Evolutionary conservation across 2,888 invertebrate genomes (phyloP).

Genomic region (Eupelmus urozonus): DNA sequence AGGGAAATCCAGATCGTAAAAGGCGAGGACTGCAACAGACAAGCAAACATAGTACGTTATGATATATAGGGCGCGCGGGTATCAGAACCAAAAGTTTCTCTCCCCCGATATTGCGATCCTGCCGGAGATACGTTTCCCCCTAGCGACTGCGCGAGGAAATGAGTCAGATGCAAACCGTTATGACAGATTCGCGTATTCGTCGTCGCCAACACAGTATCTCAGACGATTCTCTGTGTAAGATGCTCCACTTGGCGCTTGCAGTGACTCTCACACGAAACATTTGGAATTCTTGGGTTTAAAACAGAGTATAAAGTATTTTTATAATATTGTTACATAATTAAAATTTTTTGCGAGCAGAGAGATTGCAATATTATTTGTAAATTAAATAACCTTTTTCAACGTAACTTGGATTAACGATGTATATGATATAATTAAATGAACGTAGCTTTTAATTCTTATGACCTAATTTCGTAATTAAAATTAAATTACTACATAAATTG

Average conservation of each 20-base stretch:
- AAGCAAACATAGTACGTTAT: constrained; percentile 11
- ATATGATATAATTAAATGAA: too few species aligned
- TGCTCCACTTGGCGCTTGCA: constrained; percentile 27
- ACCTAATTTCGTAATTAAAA: too few species aligned
- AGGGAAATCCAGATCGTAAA: constrained; percentile 21
- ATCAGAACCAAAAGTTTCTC: constrained; percentile 49
- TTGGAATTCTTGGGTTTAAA: too few species aligned
- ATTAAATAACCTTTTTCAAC: too few species aligned
- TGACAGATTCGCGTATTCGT: constrained; percentile 39
- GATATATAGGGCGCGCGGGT: background rate
- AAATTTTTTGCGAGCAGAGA: too few species aligned
- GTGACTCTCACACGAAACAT: constrained; percentile 36
- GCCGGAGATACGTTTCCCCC: constrained; percentile 28
- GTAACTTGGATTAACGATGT: too few species aligned
- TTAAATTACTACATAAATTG: too few species aligned
- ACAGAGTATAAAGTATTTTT: too few species aligned
- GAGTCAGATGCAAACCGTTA: constrained; percentile 49
- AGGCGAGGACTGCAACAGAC: constrained; percentile 17
- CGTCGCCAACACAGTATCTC: constrained; percentile 24
- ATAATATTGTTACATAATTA: too few species aligned
- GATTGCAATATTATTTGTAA: too few species aligned
- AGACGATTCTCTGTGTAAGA: constrained; percentile 19
- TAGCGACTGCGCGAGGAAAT: constrained; percentile 23
- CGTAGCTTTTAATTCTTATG: too few species aligned
- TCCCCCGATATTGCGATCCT: constrained; percentile 34